These are phyloP conservation scores for Holothuria leucospilota DNA, from an alignment of 53 echinoderm and acorn worm species.

Conservation along the genomic window DNA sequence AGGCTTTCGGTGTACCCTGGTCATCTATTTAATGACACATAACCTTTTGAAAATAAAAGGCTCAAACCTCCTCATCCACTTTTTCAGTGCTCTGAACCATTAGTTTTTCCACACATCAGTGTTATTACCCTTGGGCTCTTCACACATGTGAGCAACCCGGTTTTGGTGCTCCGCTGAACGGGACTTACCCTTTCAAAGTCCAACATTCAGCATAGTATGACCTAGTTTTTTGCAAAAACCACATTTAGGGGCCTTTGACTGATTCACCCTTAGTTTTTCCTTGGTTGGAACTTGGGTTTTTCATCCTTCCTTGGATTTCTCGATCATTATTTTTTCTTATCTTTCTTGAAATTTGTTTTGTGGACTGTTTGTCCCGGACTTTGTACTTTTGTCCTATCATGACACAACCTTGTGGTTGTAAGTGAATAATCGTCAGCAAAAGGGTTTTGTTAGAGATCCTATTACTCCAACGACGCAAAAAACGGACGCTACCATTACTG, in stretches of 20 bases:
- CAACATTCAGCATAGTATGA: background rate
- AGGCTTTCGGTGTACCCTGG: background rate
- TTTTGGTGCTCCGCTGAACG: no score
- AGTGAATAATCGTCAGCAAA: slow-evolving; percentile 68
- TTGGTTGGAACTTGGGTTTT: background rate
- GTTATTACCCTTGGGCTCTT: background rate
- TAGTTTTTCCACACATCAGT: background rate
- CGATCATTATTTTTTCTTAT: background rate
- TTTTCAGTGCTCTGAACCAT: background rate
- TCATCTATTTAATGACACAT: slow-evolving; percentile 11
- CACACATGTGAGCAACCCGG: no score
- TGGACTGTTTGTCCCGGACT: background rate
- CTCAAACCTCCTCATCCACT: slow-evolving; percentile 19
- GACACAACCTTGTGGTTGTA: slow-evolving; percentile 34
- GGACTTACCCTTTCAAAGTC: background rate
- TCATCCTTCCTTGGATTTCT: background rate
- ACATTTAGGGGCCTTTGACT: background rate
- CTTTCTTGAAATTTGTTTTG: background rate
- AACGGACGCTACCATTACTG: no score
- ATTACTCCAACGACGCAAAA: no score
- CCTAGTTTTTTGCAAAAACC: background rate
- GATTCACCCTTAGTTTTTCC: background rate
- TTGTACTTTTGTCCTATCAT: background rate
- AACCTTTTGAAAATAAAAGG: slow-evolving; percentile 1
- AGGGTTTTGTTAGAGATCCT: no score